Percentiles rank a stretch among this genome's conserved stretches.
phyloP scores from a whole-genome alignment of 2,888 invertebrate species.

The Rhodophaea formosa region DNA sequence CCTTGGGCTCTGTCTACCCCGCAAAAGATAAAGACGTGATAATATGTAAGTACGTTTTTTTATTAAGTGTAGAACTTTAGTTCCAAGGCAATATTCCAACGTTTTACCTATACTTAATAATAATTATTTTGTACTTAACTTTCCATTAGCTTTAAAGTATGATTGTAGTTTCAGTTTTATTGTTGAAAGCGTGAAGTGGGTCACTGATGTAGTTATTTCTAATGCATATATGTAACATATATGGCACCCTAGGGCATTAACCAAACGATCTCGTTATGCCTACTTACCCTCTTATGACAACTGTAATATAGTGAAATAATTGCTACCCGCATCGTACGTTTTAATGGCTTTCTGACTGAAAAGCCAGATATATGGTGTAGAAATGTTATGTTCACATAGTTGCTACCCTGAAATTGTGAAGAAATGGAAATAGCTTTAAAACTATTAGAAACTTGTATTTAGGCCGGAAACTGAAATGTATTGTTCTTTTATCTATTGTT shows the following conservation, averaged over 20 bases:
- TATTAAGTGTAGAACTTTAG: too few relatives aligned
- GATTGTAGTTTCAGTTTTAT: neutral
- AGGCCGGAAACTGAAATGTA: too few relatives aligned
- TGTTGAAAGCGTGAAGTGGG: neutral
- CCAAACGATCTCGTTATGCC: neutral
- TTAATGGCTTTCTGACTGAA: too few relatives aligned
- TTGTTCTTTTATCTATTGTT: too few relatives aligned
- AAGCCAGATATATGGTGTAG: too few relatives aligned
- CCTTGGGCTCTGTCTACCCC: too few relatives aligned
- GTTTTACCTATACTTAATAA: neutral
- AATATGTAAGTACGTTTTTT: too few relatives aligned
- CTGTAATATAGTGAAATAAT: slow-evolving; percentile 1
- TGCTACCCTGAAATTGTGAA: too few relatives aligned
- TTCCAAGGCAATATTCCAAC: neutral
- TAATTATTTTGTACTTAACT: slow-evolving; percentile 13
- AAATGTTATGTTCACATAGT: too few relatives aligned
- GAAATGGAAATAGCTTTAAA: too few relatives aligned
- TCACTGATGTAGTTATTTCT: neutral
- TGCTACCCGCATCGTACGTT: neutral
- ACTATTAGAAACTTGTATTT: too few relatives aligned
- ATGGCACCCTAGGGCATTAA: neutral
- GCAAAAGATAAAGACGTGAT: too few relatives aligned
- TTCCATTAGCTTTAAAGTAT: slow-evolving; percentile 10
- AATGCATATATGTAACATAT: neutral
- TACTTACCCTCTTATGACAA: slow-evolving; percentile 1